Base-by-base conservation (phyloP, 2,113 vertebrate species). In the Mirounga angustirostris region DNA sequence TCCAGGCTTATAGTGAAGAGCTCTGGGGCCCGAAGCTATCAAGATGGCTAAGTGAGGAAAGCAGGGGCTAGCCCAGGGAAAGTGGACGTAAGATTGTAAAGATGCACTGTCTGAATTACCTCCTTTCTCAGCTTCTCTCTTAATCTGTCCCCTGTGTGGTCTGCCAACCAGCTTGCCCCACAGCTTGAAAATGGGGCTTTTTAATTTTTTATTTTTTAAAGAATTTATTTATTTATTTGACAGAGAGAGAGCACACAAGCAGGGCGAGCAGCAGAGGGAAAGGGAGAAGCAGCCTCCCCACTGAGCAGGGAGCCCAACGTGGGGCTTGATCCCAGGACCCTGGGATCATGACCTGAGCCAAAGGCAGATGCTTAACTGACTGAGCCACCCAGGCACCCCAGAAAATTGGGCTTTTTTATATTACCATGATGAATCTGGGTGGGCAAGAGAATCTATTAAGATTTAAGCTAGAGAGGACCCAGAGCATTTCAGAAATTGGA, bases 381-480 rank as follows among this genome's bases (percentile, higher is more conserved):
- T 1, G 46, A 46, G 46, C 46, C 46, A 46, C 46, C 46, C 46
- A 46, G 46, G 46, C 46, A 8, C 7, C 46, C 46, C 46, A 46
- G 90, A 63, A 95, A 52, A 52, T 14, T 24, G 33, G 15, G 28
- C 63, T 69, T 69, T 63, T 96, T 56, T 82, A 46, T 78, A 83
- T 93, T 93, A 78, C 43, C 7, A 1, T 74, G 28, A 73, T 36
- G 90, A 91, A 86, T n/a, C 36, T 86, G 15, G 30, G 18, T 88
- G 69, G 50, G 46, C 19, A 84, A 92, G 28, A 88, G 69, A 93
- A n/a, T 76, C 46, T 94, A 71, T 73, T 81, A 69, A 26, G 95
- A 30, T 59, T 92, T 96, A 91, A 94, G 67, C 43, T n/a, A 15
- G 26, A 61, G 52, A 93, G 4, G 46, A 61, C 8, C 22, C 12